Base-by-base conservation (phyloP, 2,113 vertebrate species). In the Cheilinus undulatus region DNA sequence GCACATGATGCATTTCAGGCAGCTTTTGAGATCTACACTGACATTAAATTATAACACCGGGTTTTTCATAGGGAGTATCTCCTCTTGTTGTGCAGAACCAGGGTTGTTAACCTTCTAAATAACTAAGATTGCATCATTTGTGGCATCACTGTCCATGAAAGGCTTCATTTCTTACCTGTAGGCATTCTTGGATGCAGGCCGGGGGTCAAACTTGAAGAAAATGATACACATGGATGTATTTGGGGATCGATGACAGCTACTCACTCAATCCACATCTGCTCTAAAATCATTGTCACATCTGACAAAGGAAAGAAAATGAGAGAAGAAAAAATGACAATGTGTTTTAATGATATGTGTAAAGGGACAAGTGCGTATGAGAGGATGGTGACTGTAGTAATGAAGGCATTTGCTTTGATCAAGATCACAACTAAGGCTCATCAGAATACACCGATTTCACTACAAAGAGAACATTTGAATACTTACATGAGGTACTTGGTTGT, bases 201-300 rank as follows among this genome's bases (percentile, higher is more conserved):
- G 95, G 43, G 97, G 97, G 86, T 99, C 96, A 56, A 98, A 98
- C 94, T 98, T 98, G 87, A 99, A 97, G 79, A 99, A 97, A 90
- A 99, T 96, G 90, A 99, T 98, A 86, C 98, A 99, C 98, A 99
- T 99, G 93, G 91, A 93, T 91, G 91, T 69, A 1, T 58, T 76
- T 30, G 38, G 14, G 23, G 80, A 53, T 67, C 61, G 76, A 81
- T 69, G 64, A 53, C 51, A 53, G 48, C 27, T n/a, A 64, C 56
- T 86, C 63, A 80, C 58, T 86, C 34, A 46, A 62, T 85, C 62
- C 71, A 71, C 80, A 73, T 84, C 54, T 27, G 76, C 17, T 63
- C 69, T 93, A 82, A 94, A 65, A 43, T 50, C 32, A 2, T 34
- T 57, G 73, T 88, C 92, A 17, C 69, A 82, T 84, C 95, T 97